A percentile compares a stretch with the other conserved stretches of the same genome.
phyloP scores from a whole-genome alignment of 2,888 invertebrate species.

The Lasioglossum marginatum region DNA sequence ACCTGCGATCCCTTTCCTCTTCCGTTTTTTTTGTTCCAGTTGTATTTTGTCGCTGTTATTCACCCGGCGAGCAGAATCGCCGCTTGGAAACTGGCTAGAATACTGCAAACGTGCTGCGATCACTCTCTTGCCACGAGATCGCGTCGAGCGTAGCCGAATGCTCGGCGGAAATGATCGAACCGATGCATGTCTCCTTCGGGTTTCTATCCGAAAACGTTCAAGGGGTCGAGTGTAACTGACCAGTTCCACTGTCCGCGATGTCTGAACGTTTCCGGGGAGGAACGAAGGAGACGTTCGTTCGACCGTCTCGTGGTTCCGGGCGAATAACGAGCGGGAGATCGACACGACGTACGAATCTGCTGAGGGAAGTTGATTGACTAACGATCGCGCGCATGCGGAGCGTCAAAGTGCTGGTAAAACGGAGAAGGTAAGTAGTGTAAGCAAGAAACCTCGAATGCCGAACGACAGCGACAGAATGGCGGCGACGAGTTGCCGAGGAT shows the following conservation, averaged over 20 bases:
- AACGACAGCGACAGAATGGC: neutral
- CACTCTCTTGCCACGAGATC: neutral
- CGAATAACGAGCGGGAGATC: constrained; percentile 19
- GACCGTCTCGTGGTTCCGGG: neutral
- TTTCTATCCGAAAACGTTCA: neutral
- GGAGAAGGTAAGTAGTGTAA: neutral
- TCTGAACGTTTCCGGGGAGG: neutral
- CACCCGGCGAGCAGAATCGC: neutral
- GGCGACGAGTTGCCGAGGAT: constrained; percentile 55
- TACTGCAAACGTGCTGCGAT: constrained; percentile 38
- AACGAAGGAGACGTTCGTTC: neutral
- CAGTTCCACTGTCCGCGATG: neutral
- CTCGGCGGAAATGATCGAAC: neutral
- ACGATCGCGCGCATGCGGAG: constrained; percentile 6
- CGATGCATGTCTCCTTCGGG: neutral
- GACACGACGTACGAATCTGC: neutral
- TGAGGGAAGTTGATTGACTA: neutral
- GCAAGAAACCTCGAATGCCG: neutral
- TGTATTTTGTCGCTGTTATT: constrained; percentile 2
- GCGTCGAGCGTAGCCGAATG: neutral
- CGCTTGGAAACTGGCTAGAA: constrained; percentile 38
- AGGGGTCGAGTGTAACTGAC: neutral
- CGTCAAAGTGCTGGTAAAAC: constrained; percentile 12
- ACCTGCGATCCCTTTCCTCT: constrained; percentile 20
- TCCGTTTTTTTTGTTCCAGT: neutral